These are phyloP conservation scores for Vesta saturnalis DNA, from an alignment of 2,888 invertebrate genomes.

Conservation along the genomic window DNA sequence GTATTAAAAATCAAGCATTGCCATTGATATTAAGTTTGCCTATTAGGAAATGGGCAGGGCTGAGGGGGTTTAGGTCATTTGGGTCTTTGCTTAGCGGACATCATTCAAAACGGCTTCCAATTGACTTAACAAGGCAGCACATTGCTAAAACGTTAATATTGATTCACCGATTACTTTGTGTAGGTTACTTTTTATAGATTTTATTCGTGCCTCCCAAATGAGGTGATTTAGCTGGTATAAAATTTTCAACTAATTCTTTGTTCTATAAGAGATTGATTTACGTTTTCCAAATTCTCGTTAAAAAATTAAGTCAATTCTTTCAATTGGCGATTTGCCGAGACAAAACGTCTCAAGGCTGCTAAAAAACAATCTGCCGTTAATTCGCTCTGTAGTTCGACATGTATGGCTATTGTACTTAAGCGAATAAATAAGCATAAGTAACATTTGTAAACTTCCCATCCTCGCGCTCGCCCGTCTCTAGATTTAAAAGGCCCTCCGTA, in stretches of 20 bases:
- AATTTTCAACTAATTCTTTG: not conserved
- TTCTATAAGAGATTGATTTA: no score
- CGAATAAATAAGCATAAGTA: not conserved
- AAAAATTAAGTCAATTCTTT: not conserved
- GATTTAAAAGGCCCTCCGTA: not conserved
- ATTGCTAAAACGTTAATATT: not conserved
- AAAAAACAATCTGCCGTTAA: not conserved
- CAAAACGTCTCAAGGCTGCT: not conserved
- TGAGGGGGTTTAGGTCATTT: no score
- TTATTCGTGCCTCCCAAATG: not conserved
- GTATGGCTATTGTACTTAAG: no score
- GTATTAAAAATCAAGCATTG: no score
- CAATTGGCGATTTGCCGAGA: not conserved
- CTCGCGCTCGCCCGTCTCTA: not conserved
- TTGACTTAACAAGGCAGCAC: no score
- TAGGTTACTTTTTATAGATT: no score
- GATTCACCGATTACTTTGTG: no score
- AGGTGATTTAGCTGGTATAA: not conserved
- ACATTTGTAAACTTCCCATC: not conserved
- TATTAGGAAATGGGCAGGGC: no score
- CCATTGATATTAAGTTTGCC: no score
- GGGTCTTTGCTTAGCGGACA: no score
- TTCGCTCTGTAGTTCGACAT: not conserved
- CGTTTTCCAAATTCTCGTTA: not conserved
- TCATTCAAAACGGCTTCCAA: no score